phyloP scores from a whole-genome alignment of 53 echinoderm and acorn worm genomes.

The Paracentrotus lividus region DNA sequence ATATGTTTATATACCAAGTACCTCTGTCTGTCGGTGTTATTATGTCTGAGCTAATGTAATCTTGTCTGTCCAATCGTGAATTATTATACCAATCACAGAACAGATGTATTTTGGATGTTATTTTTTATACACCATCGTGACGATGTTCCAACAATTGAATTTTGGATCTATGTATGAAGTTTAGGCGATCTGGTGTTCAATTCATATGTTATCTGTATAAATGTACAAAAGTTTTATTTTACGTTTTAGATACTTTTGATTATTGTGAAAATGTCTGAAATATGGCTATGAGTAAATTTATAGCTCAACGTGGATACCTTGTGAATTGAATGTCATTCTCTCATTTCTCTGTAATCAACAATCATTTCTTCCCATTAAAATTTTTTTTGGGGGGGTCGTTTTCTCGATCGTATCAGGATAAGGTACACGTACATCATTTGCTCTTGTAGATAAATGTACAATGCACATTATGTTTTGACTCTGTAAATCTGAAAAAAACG shows the following conservation, averaged over 20 bases:
- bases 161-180: constrained; percentile 4
- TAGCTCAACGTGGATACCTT: constrained; percentile 30
- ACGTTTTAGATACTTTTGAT: not conserved
- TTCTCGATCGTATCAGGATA: not conserved
- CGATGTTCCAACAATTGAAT: not conserved
- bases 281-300: not conserved
- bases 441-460: not conserved
- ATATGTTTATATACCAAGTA: not conserved
- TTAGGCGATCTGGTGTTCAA: not conserved
- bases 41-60: not conserved
- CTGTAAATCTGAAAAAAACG: not conserved
- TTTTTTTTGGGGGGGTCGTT: not conserved
- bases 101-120: constrained; percentile 22
- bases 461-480: not conserved
- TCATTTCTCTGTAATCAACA: not conserved
- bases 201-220: not conserved
- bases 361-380: not conserved
- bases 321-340: not conserved
- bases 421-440: not conserved
- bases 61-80: not conserved
- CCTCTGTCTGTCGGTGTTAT: not conserved
- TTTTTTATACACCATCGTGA: constrained; percentile 2
- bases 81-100: not conserved
- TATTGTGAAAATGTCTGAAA: constrained; percentile 13
- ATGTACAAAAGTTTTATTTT: constrained; percentile 24